Evolutionary conservation across 2,797 vertebrate genomes (phyloP).

Genomic region (Cottoperca gobio): DNA sequence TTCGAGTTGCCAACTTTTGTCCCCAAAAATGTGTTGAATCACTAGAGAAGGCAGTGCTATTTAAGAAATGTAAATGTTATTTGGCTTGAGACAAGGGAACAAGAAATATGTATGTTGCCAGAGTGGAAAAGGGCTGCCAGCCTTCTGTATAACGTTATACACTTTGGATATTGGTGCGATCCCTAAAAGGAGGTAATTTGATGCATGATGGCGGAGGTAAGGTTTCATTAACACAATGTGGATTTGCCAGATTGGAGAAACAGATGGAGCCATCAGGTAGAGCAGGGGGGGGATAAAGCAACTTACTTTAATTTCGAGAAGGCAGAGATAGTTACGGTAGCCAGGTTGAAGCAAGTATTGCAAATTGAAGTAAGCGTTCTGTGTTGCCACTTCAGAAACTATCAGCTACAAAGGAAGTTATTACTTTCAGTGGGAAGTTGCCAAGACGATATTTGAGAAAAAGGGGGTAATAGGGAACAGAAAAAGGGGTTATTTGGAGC

Average conservation of each 20-base stretch:
- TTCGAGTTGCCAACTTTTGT: neutral
- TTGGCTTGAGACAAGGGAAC: neutral
- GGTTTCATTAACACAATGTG: slow-evolving; percentile 21
- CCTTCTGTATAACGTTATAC: neutral
- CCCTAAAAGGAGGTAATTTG: neutral
- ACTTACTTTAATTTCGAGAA: slow-evolving; percentile 2
- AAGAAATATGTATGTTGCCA: neutral
- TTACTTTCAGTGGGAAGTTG: slow-evolving; percentile 13
- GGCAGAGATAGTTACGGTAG: neutral
- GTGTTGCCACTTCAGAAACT: slow-evolving; percentile 20
- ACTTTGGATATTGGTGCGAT: slow-evolving; percentile 1
- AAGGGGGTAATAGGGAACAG: neutral
- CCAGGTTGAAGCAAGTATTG: neutral
- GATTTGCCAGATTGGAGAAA: slow-evolving; percentile 19
- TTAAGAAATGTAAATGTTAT: neutral
- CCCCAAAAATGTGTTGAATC: neutral
- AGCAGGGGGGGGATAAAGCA: neutral
- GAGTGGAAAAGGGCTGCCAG: slow-evolving; percentile 7
- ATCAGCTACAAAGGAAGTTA: neutral
- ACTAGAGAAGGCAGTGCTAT: neutral
- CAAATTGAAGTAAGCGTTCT: slow-evolving; percentile 5
- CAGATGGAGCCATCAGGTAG: slow-evolving; percentile 36
- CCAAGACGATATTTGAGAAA: neutral
- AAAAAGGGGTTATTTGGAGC: neutral
- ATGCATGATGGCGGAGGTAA: slow-evolving; percentile 1